phyloP scores from a whole-genome alignment of 1,140 invertebrate species.

The Drosophila lacteicornis region DNA sequence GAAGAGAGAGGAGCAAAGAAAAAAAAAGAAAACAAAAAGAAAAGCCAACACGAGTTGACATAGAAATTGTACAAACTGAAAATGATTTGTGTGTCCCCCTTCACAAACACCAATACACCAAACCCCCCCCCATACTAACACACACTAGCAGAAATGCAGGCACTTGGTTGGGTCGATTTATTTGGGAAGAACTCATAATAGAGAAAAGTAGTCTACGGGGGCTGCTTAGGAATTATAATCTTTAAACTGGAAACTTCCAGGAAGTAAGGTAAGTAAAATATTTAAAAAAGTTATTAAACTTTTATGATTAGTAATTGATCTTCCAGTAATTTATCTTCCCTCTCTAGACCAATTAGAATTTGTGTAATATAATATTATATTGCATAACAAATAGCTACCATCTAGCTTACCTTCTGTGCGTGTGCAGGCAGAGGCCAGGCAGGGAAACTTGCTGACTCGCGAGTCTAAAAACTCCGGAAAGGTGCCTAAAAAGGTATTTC shows the following conservation, averaged over 20 bases:
- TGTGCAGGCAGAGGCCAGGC: no score
- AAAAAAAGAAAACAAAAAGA: conserved; percentile 14
- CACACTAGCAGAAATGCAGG: background rate
- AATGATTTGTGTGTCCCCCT: conserved; percentile 68
- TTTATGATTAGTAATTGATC: no score
- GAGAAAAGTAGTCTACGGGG: background rate
- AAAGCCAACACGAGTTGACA: conserved; percentile 64
- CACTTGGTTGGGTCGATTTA: conserved; percentile 21
- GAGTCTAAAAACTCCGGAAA: no score
- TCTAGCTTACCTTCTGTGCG: no score
- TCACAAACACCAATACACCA: conserved; percentile 11
- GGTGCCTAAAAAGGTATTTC: no score
- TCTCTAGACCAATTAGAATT: no score
- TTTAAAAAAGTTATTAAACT: no score
- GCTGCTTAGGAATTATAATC: background rate
- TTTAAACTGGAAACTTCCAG: background rate
- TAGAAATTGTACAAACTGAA: conserved; percentile 81
- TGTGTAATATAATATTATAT: no score
- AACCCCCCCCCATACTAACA: background rate
- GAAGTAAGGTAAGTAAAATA: background rate
- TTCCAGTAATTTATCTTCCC: no score
- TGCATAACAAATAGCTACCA: no score
- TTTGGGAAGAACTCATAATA: background rate
- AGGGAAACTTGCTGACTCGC: no score
- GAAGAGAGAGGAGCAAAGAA: conserved; percentile 9